Evolutionary conservation across 1,140 invertebrate species (phyloP), one percentile per base, ranked within the genome.

Genomic region (Brachionus rotundiformis): DNA sequence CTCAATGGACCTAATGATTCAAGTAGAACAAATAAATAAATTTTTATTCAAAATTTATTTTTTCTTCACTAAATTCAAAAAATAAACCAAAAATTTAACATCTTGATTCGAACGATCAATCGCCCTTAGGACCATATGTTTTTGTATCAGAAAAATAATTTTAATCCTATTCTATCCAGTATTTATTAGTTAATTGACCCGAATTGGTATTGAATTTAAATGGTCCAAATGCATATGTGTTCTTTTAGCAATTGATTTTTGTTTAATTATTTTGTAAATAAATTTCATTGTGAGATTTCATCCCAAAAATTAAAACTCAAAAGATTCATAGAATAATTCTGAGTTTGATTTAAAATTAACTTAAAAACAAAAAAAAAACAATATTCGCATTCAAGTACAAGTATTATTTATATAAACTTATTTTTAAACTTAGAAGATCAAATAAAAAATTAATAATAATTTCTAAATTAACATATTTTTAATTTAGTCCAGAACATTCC

Each of bases 101-200:
- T 63, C 25, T 63, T 63, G 63, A 68, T 68, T 68, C 33, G 33
- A 19, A 68, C 29, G 33, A 41, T 68, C 63, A 36, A 36, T 33
- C 33, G 25, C 3, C 25, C 27, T 27, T 27, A 29, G 25, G 29
- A 63, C 61, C 11, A 27, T 63, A 27, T 29, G 29, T 29, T 16
- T 29, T 63, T 31, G 25, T 27, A 63, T 29, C 11, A 27, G 5
- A 16, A 33, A 31, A 63, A 13, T 29, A 23, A 29, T 63, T 63
- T 63, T 63, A 29, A 63, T 63, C 23, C n/a, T 29, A 33, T 23
- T 36, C 63, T 16, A 36, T 33, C 63, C 63, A 68, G 36, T 68
- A 68, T 68, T 68, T 68, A 68, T 68, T 68, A 68, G 63, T 68
- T 68, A 68, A 68, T 68, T 36, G n/a, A n/a, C 25, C 29, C 13